These are phyloP conservation scores for Muscicapa striata DNA, from an alignment of 2,797 vertebrate genomes.

Conservation along the genomic window DNA sequence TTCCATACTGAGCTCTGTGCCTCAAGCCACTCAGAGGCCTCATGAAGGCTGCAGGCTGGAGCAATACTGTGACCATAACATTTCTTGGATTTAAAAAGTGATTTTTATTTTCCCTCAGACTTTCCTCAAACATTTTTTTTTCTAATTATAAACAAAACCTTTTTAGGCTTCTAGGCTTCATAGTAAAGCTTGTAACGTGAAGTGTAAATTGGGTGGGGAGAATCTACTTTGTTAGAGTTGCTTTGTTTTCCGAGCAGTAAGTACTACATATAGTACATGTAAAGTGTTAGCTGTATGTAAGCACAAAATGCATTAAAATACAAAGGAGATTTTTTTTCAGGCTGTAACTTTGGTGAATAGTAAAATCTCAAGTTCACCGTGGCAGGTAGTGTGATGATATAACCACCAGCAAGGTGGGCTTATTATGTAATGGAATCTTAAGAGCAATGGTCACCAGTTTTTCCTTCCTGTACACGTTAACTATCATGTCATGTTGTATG, in stretches of 20 bases:
- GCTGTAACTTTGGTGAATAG: conserved; percentile 75
- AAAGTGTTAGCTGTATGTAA: conserved; percentile 80
- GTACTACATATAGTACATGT: conserved; percentile 80
- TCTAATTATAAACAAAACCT: conserved; percentile 84
- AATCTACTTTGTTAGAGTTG: conserved; percentile 84
- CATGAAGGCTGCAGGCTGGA: conserved; percentile 67
- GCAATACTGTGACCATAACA: conserved; percentile 70
- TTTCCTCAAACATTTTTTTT: conserved; percentile 78
- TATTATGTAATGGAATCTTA: conserved; percentile 69
- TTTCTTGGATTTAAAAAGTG: conserved; percentile 71
- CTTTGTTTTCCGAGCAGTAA: conserved; percentile 84
- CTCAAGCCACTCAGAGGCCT: conserved; percentile 52
- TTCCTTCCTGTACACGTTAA: conserved; percentile 59
- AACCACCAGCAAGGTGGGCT: conserved; percentile 71
- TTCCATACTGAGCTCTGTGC: conserved; percentile 42
- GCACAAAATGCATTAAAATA: conserved; percentile 78
- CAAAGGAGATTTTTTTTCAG: conserved; percentile 74
- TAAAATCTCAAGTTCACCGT: conserved; percentile 59
- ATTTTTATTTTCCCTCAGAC: conserved; percentile 67
- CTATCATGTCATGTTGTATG: conserved; percentile 72
- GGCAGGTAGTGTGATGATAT: conserved; percentile 81
- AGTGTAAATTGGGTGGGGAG: conserved; percentile 80
- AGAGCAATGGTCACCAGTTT: conserved; percentile 79
- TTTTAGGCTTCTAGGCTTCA: conserved; percentile 84
- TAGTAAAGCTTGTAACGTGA: conserved; percentile 84